A percentile compares a stretch with the other conserved stretches of the same genome.
These are phyloP conservation scores for Aspidoscelis tigris DNA, from an alignment of 2,113 vertebrate species.

Conservation along the genomic window DNA sequence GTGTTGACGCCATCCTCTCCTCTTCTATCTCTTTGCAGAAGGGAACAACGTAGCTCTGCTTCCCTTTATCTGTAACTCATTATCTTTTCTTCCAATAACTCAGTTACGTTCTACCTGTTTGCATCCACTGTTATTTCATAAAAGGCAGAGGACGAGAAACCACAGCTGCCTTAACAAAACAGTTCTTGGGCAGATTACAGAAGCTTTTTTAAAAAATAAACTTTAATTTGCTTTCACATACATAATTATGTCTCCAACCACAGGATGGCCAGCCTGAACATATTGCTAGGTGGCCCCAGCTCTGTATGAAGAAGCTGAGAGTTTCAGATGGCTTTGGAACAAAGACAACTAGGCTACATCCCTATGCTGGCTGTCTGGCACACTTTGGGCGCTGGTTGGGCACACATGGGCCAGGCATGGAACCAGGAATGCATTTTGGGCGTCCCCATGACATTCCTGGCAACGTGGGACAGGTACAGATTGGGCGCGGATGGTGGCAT, in stretches of 20 bases:
- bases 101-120: conserved; percentile 31
- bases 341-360: neutral
- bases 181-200: conserved; percentile 40
- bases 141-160: neutral
- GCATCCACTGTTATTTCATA: conserved; percentile 38
- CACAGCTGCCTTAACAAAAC: conserved; percentile 12
- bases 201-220: conserved; percentile 35
- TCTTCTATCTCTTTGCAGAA: neutral
- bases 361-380: no score
- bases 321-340: neutral
- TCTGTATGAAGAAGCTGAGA: neutral
- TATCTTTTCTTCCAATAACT: conserved; percentile 8
- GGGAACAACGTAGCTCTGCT: neutral
- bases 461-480: no score
- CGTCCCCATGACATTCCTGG: no score
- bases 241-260: conserved; percentile 36
- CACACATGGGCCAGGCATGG: no score
- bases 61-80: neutral
- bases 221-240: conserved; percentile 36
- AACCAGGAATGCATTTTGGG: no score
- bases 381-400: no score
- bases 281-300: neutral
- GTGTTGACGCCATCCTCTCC: neutral
- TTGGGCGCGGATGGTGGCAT: no score
- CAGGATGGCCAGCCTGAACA: conserved; percentile 1